phyloP scores from a whole-genome alignment of 2,113 vertebrate genomes.

The Pomatostomus ruficeps region DNA sequence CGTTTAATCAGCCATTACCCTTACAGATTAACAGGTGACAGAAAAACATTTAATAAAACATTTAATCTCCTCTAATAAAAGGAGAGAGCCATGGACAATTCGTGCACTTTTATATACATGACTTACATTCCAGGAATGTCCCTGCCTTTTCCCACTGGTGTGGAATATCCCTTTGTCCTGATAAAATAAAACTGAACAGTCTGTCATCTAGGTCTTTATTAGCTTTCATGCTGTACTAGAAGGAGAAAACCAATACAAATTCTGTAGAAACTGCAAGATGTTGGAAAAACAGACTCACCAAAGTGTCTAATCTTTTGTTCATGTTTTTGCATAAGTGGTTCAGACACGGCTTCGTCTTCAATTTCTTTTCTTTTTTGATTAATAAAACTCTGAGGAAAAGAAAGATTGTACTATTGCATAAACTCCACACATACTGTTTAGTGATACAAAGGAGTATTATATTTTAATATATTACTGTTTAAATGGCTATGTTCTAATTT shows the following conservation, averaged over 20 bases:
- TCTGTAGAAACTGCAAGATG: background rate
- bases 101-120: background rate
- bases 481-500: background rate
- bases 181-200: background rate
- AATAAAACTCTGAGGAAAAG: slow-evolving; percentile 86
- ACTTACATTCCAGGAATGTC: background rate
- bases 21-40: background rate
- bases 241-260: background rate
- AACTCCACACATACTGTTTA: background rate
- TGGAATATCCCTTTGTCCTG: background rate
- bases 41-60: background rate
- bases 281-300: slow-evolving; percentile 75
- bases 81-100: background rate
- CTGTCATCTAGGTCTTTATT: background rate
- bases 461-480: background rate
- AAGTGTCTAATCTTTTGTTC: slow-evolving; percentile 93
- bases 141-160: background rate
- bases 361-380: slow-evolving; percentile 79
- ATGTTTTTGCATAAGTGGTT: slow-evolving; percentile 86
- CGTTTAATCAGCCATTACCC: background rate
- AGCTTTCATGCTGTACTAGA: background rate
- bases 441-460: background rate
- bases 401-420: background rate
- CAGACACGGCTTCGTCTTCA: slow-evolving; percentile 81
- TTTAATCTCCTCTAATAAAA: background rate